Base-by-base conservation (phyloP, 2,797 vertebrate genomes). In the Lepilemur septentrionalis region DNA sequence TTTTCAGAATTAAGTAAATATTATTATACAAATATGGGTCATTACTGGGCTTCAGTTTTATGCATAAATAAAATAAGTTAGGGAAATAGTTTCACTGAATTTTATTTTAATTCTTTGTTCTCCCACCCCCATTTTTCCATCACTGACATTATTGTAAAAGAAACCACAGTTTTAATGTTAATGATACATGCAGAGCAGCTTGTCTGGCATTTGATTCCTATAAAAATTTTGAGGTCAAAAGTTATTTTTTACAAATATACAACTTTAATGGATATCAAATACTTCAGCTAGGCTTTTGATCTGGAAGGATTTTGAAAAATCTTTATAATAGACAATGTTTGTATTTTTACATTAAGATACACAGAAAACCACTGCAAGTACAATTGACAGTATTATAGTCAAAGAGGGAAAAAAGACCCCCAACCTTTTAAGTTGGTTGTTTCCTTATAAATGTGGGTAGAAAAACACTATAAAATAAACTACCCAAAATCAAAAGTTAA, bases 1-100 rank as follows among this genome's bases (percentile, higher is more conserved):
- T 90, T 93, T 94, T 84, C 52, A 92, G 70, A 93, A 88, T 89
- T 83, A 84, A 65, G 14, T 83, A 93, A 88, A 89, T 94, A 83
- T 91, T 93, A 91, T 59, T 91, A 61, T 52, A 93, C 72, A 94
- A 89, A 83, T 83, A 23, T 76, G 9, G 2, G 46, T 93, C 35
- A 89, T 35, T 82, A 59, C 18, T 61, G 32, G 35, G 35, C 28
- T 88, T 20, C 15, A 90, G 41, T 46, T 22, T 76, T 79, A 88
- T 75, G 57, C 25, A 79, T 82, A 91, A 93, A 76, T 88, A 91
- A 93, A 91, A 93, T 63, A 91, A 92, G 7, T 59, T 85, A 93
- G 25, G 25, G 22, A 46, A 41, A 73, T 67, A 7, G 17, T 89
- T 95, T 95, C 63, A 81, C 25, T 59, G 72, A 79, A 78, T 79